Percentiles rank a stretch among this genome's conserved stretches.
These are phyloP conservation scores for Danio tinwini DNA, from an alignment of 2,797 vertebrate species.

Conservation along the genomic window DNA sequence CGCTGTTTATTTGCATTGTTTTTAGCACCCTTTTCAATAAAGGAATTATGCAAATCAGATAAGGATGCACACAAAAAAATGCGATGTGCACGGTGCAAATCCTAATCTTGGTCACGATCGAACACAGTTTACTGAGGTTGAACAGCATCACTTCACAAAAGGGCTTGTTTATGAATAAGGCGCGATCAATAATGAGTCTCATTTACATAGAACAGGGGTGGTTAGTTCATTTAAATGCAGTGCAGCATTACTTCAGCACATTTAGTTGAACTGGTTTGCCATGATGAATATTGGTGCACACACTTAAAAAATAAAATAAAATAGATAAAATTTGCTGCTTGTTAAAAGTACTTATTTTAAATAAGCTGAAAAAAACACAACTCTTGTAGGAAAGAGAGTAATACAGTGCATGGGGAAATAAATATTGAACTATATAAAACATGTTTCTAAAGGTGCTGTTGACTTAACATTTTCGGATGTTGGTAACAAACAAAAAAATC, in stretches of 20 bases:
- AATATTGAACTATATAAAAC: too few relatives aligned
- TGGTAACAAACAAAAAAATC: too few relatives aligned
- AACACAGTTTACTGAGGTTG: neutral
- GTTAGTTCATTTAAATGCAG: neutral
- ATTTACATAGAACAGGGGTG: neutral
- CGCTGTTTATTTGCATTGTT: neutral
- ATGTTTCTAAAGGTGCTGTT: too few relatives aligned
- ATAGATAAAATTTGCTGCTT: too few relatives aligned
- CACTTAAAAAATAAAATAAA: too few relatives aligned
- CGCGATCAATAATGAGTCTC: neutral
- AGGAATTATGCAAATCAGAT: constrained; percentile 1
- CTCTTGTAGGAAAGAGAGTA: too few relatives aligned
- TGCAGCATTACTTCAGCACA: neutral
- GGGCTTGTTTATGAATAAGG: neutral
- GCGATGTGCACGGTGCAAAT: neutral
- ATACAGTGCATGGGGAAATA: too few relatives aligned
- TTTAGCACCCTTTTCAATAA: neutral
- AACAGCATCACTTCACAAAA: neutral
- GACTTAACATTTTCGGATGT: too few relatives aligned
- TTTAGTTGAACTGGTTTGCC: neutral
- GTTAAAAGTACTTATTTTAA: too few relatives aligned
- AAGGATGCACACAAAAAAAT: neutral
- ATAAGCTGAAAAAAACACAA: too few relatives aligned
- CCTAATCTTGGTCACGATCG: neutral
- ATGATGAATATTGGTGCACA: too few relatives aligned